Base-by-base conservation (phyloP, 2,797 vertebrate genomes). In the Chelmon rostratus region DNA sequence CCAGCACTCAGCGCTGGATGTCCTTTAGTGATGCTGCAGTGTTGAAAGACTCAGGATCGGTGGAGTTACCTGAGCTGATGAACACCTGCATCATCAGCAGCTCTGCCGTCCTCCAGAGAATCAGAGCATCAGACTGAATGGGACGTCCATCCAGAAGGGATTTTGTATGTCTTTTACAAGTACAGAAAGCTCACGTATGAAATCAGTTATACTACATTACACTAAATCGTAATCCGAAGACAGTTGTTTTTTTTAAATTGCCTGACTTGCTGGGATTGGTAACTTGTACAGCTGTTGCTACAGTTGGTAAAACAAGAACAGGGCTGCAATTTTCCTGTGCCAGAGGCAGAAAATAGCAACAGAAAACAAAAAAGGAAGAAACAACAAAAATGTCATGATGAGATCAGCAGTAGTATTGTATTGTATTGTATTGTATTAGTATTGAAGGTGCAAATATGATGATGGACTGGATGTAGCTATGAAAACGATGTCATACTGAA, bases 41-140 rank as follows among this genome's bases (percentile, higher is more conserved):
- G 40, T 25, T 46, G 40, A 40, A n/a, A 68, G 65, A 79, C 64
- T 56, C 19, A 74, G 59, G n/a, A 35, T 80, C 42, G 42, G 53
- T 12, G 42, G 56, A 57, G 31, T 37, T n/a, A 59, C 68, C 53
- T 47, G 71, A 83, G 58, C 64, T 15, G 40, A 42, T 46, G 35
- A 49, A 35, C 23, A 4, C 8, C 35, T 62, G 59, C 58, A 25
- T 35, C 25, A 37, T 6, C 50, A 66, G 47, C 35, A 25, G 25
- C 13, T 53, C 18, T 31, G 28, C 42, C 5, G 15, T 21, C 40
- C 37, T 62, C 23, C 54, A 28, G 23, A 67, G 37, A 49, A 28
- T 18, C 47, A 23, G 21, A 40, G 31, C 49, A 15, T 40, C 16
- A n/a, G n/a, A 4, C 15, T 4, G 49, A 53, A 16, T 49, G 23